Conservation (phyloP, 2,888 invertebrate genomes). For the Oxycera nigricornis region DNA sequence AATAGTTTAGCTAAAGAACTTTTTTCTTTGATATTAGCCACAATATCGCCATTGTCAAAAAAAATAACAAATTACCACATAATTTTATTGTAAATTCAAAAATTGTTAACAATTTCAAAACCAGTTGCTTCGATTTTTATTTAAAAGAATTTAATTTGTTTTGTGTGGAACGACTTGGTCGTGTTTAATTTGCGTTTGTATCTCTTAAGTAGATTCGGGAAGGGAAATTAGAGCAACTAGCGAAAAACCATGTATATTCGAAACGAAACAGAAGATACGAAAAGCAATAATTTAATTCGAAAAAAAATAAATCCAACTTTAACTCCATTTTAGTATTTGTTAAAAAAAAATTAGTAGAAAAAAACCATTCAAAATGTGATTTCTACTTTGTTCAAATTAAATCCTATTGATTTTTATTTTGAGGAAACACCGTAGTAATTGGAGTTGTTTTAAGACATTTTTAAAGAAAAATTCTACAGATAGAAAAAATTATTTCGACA, state of each 20-base stretch:
- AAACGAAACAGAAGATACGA: slow-evolving; percentile 44
- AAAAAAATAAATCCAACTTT: slow-evolving; percentile 29
- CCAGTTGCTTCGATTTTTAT: not conserved
- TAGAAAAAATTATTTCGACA: too few species aligned
- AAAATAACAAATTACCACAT: too few species aligned
- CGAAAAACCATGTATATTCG: not conserved
- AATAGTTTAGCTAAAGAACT: not conserved
- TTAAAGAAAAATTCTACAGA: too few species aligned
- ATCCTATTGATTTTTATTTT: too few species aligned
- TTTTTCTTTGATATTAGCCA: not conserved
- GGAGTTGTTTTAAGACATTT: too few species aligned
- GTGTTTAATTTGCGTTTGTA: not conserved
- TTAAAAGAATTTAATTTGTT: not conserved
- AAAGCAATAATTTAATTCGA: slow-evolving; percentile 37
- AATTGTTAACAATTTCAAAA: not conserved
- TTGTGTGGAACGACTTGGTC: not conserved
- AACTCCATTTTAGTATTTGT: slow-evolving; percentile 44
- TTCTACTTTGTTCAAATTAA: too few species aligned
- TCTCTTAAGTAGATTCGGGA: not conserved
- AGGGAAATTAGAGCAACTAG: not conserved
- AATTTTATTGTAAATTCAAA: slow-evolving; percentile 17
- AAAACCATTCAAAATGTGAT: too few species aligned
- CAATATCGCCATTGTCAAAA: not conserved
- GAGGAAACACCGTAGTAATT: too few species aligned
- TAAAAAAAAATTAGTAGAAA: too few species aligned